phyloP scores from a whole-genome alignment of 2,797 vertebrate species.

The Acanthiza pusilla region DNA sequence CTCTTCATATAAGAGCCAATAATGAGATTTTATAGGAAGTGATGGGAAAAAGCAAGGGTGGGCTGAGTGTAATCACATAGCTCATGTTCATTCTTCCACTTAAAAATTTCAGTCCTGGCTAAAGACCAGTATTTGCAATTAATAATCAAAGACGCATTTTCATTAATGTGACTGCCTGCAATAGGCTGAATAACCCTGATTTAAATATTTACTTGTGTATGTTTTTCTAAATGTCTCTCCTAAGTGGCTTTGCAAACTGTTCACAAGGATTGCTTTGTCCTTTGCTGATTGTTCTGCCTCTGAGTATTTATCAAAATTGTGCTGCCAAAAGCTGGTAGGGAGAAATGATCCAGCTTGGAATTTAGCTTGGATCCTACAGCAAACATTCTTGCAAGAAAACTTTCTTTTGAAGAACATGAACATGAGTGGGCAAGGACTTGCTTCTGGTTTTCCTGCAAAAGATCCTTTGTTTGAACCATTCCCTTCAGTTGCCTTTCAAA shows the following conservation, averaged over 20 bases:
- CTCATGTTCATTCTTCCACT: neutral
- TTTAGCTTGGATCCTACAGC: constrained; percentile 35
- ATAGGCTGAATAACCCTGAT: neutral
- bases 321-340: constrained; percentile 30
- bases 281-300: constrained; percentile 25
- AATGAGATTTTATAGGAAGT: constrained; percentile 9
- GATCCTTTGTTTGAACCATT: constrained; percentile 28
- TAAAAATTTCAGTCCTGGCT: neutral
- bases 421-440: neutral
- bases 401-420: neutral
- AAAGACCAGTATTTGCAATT: constrained; percentile 7
- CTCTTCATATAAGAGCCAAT: neutral
- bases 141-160: neutral
- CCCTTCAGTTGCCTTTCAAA: constrained; percentile 5
- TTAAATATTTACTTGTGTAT: constrained; percentile 27
- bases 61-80: neutral
- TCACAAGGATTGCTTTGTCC: constrained; percentile 2
- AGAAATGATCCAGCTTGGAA: constrained; percentile 10
- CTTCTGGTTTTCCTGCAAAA: constrained; percentile 11
- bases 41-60: constrained; percentile 9
- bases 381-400: neutral
- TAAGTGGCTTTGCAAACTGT: constrained; percentile 1
- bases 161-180: neutral
- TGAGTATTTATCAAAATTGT: neutral
- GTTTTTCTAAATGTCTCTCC: neutral